A percentile compares a stretch with the other conserved stretches of the same genome.
These are phyloP conservation scores for Rhizoglyphus robini DNA, from an alignment of 1,140 invertebrate genomes.

Conservation along the genomic window DNA sequence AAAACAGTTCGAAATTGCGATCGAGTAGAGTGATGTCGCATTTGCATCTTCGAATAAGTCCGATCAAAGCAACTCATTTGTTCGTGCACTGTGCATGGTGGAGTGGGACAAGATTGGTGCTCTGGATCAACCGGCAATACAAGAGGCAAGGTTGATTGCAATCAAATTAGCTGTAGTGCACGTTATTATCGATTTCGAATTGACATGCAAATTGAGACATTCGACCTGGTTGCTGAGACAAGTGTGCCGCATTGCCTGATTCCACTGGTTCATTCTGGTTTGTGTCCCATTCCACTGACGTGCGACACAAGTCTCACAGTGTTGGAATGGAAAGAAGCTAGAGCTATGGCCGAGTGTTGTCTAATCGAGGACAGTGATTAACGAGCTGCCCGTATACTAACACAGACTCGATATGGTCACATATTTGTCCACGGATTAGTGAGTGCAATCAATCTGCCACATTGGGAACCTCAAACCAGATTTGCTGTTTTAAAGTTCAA, in stretches of 20 bases:
- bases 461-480: too few relatives aligned
- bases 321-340: too few relatives aligned
- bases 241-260: too few relatives aligned
- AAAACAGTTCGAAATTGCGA: background rate
- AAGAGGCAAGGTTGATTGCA: background rate
- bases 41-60: background rate
- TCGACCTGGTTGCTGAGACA: background rate
- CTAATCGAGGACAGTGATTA: slow-evolving; percentile 2
- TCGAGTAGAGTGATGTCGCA: background rate
- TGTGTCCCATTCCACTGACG: background rate
- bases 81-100: background rate
- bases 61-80: background rate
- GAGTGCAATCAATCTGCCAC: background rate
- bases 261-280: too few relatives aligned
- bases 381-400: background rate
- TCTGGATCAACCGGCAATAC: too few relatives aligned
- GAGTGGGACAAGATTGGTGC: too few relatives aligned
- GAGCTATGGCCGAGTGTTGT: too few relatives aligned
- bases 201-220: slow-evolving; percentile 4
- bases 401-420: background rate
- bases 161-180: background rate
- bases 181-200: background rate
- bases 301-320: background rate
- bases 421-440: background rate
- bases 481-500: too few relatives aligned